phyloP scores from a whole-genome alignment of 2,797 vertebrate genomes.

The Falco biarmicus region DNA sequence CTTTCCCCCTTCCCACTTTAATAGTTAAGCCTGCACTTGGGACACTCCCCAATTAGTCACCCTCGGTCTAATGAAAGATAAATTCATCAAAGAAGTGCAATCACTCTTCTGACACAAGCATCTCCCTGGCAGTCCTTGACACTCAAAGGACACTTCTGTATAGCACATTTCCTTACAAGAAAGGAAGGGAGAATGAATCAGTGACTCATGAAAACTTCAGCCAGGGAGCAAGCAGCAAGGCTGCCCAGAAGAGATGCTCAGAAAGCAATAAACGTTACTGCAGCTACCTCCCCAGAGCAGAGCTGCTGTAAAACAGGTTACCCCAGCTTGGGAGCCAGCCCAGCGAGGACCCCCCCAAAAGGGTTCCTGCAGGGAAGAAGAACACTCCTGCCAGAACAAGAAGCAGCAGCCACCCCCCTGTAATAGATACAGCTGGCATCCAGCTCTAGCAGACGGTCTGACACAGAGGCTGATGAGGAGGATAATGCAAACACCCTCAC shows the following conservation, averaged over 20 bases:
- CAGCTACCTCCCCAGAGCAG: not conserved
- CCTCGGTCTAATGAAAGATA: not conserved
- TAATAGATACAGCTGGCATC: not conserved
- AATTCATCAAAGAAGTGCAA: not conserved
- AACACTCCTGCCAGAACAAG: not conserved
- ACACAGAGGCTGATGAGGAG: not conserved
- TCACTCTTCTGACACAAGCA: not conserved
- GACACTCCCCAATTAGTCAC: not conserved
- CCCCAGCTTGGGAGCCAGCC: not conserved
- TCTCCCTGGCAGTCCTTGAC: not conserved
- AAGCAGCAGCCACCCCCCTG: not conserved
- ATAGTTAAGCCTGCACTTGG: not conserved
- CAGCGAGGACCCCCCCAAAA: not conserved
- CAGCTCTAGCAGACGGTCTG: not conserved
- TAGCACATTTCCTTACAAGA: not conserved
- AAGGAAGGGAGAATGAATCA: not conserved
- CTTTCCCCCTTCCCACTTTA: not conserved
- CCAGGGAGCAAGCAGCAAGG: not conserved
- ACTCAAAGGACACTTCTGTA: not conserved
- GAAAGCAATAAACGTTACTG: not conserved
- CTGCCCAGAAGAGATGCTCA: not conserved
- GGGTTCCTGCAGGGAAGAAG: not conserved
- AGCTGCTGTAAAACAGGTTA: not conserved
- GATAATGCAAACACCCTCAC: not conserved
- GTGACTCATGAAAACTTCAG: slow-evolving; percentile 55